Base-by-base conservation (phyloP, 2,113 vertebrate genomes). In the Kobus ellipsiprymnus region DNA sequence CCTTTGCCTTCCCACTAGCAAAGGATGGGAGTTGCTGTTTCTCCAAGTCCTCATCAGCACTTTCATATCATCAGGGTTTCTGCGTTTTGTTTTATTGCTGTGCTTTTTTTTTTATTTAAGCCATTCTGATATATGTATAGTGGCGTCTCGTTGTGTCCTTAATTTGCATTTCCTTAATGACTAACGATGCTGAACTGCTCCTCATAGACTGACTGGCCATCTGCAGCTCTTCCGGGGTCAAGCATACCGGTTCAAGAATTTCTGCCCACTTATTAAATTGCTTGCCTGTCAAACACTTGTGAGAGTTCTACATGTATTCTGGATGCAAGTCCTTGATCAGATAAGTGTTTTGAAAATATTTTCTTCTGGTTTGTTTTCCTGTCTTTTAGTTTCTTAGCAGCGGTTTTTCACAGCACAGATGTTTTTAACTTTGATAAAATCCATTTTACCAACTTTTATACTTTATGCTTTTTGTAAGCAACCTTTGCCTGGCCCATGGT, bases 341-440 rank as follows among this genome's bases (percentile, higher is more conserved):
- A 92, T 91, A 52, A 48, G n/a, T 87, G 64, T 92, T 95, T 91
- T 71, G 57, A 40, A 91, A 93, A 90, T 87, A 82, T 91, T 97
- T 97, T 94, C 91, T 94, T 78, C 81, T 44, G 59, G 54, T 81
- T 85, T 95, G 80, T 95, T 88, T 85, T 94, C 93, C 95, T 59
- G 33, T 60, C 82, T 64, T 95, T 95, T 96, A 48, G 46, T 88
- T 96, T 55, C 67, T 95, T 82, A 90, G 91, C 92, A 62, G 27
- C 90, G 60, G 25, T 95, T 97, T 83, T 97, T 91, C 81, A 95
- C 92, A 95, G 88, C 82, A 77, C 81, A 97, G 87, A 82, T 96
- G 81, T 91, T 95, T 96, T 92, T 86, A 81, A 97, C 97, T 98
- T 93, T 67, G 62, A 95, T 94, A 90, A 97, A 95, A 96, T 88